These are phyloP conservation scores for Diorhabda carinulata DNA, from an alignment of 1,140 invertebrate species.

Conservation along the genomic window DNA sequence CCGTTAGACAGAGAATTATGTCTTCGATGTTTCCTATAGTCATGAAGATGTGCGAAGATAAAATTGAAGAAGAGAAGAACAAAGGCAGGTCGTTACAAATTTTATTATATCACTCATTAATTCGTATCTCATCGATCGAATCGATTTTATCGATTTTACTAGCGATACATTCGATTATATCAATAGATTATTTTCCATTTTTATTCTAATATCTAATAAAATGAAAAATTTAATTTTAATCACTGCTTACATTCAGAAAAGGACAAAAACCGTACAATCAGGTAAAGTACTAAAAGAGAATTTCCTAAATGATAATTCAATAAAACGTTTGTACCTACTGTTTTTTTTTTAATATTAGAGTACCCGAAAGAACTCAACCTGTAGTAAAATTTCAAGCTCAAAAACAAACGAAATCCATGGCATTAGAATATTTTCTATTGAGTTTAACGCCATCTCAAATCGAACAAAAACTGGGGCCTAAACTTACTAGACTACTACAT, in stretches of 20 bases:
- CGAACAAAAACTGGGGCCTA: slow-evolving; percentile 47
- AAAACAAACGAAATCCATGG: slow-evolving; percentile 31
- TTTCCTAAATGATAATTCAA: no score
- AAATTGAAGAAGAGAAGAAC: slow-evolving; percentile 53
- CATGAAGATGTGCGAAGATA: slow-evolving; percentile 53
- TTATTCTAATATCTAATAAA: no score
- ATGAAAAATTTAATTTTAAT: not conserved
- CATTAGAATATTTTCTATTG: slow-evolving; percentile 53
- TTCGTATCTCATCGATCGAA: no score
- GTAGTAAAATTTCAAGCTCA: slow-evolving; percentile 24
- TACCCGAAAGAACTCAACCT: slow-evolving; percentile 33
- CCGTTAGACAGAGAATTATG: slow-evolving; percentile 57
- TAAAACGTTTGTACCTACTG: slow-evolving; percentile 1
- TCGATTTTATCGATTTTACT: no score
- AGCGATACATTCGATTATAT: no score
- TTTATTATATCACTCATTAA: no score
- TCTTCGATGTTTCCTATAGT: slow-evolving; percentile 55
- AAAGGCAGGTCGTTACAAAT: slow-evolving; percentile 50
- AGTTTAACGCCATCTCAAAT: slow-evolving; percentile 49
- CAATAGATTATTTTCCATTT: no score
- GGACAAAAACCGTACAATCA: not conserved
- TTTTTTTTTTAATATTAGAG: slow-evolving; percentile 29
- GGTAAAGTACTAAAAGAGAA: not conserved
- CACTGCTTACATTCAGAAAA: not conserved
- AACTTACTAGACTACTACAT: slow-evolving; percentile 53